A percentile compares a stretch with the other conserved stretches of the same genome.
Conservation (phyloP, 2,797 vertebrate species). For the Threskiornis aethiopicus region DNA sequence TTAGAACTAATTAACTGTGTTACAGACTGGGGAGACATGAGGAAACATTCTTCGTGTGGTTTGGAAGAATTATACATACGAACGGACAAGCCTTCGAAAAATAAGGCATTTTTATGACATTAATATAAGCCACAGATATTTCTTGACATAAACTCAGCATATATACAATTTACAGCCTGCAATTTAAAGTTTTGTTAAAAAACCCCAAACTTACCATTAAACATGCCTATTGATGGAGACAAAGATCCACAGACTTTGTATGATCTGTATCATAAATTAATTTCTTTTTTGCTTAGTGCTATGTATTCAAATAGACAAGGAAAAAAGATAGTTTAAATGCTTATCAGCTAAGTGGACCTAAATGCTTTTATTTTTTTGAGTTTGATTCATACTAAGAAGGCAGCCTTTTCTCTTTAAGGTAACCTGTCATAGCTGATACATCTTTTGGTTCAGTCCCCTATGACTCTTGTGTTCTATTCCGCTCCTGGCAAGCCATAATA, state of each 20-base stretch:
- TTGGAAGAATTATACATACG: not conserved
- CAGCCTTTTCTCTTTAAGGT: conserved; percentile 10
- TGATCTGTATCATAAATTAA: not conserved
- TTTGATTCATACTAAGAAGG: not conserved
- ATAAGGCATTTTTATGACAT: not conserved
- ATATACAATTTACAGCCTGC: not conserved
- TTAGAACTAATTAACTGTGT: not conserved
- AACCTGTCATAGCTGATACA: conserved; percentile 23
- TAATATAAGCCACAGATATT: not conserved
- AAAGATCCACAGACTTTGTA: not conserved
- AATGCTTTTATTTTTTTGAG: conserved; percentile 12
- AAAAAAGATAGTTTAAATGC: not conserved
- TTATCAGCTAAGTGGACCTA: not conserved
- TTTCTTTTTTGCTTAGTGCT: not conserved
- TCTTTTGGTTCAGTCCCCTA: not conserved
- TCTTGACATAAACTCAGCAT: not conserved
- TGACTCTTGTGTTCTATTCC: not conserved
- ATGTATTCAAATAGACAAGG: not conserved
- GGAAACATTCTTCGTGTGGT: not conserved
- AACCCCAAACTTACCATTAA: not conserved
- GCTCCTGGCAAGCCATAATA: conserved; percentile 34
- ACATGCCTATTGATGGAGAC: not conserved
- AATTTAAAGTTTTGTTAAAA: not conserved
- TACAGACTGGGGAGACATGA: not conserved
- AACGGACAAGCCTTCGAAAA: not conserved